Base-by-base conservation (phyloP, 2,888 invertebrate species). In the Sphaerophoria rueppellii region DNA sequence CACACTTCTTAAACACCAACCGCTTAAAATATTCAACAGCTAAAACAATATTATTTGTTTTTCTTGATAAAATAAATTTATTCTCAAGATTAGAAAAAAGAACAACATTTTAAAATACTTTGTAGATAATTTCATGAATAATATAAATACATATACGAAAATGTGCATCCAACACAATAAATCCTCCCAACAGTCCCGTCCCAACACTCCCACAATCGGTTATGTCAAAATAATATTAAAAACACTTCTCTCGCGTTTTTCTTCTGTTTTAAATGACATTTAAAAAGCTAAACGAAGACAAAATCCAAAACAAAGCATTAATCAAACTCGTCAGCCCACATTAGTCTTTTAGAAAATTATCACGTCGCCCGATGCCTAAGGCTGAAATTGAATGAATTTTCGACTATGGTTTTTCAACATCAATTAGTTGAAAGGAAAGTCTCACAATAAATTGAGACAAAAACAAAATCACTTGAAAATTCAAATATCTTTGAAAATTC, bases 241-340 rank as follows among this genome's bases (percentile, higher is more conserved):
- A 77, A 50, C 69, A 46, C 48, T 81, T 81, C 24, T 24, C 1
- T 24, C 24, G 1, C 57, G 76, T 63, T 73, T 70, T 85, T 72
- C 24, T 24, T 24, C 24, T 85, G 77, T 81, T 76, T 81, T 60
- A 81, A 81, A 77, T 61, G 67, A 81, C 76, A 76, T 81, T 79
- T 85, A 67, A 61, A 58, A 71, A 76, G 73, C 69, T 73, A 58
- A 48, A 81, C 76, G 73, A 76, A 58, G 73, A 24, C 24, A 24
- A 24, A 85, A 85, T 85, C 69, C 54, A 75, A 72, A 61, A 63
- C 73, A 69, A 72, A 63, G 54, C 76, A 85, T 85, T 81, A 60
- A 81, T 85, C 85, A 85, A 76, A 81, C 24, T 82, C 65, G 24
- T 78, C 35, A 54, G 54, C 50, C 7, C 46, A 54, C 55, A 63